Base-by-base conservation (phyloP, 2,113 vertebrate genomes). In the Anoura caudifer region DNA sequence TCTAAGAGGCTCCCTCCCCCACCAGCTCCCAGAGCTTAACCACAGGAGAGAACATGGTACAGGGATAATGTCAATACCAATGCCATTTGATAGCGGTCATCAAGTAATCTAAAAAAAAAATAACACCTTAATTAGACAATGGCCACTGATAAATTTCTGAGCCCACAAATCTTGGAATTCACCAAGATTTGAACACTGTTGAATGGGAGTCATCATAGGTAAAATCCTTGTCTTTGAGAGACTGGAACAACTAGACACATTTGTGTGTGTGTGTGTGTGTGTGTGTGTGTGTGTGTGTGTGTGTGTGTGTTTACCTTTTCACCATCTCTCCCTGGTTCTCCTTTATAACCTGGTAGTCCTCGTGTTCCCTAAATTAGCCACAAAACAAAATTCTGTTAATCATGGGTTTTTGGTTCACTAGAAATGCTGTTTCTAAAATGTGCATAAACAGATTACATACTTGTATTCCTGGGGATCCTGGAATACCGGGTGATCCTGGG, bases 321-420 rank as follows among this genome's bases (percentile, higher is more conserved):
- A 59, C 99, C 99, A 94, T 98, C 97, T 73, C 98, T 98, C 92
- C 99, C 99, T 73, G 98, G 98, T 75, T 99, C 99, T 96, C 99
- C 99, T 97, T 99, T 99, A 97, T 98, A 97, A 70, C 99, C 99
- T 73, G 98, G 98, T 41, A 98, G 95, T 38, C 99, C 99, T 97
- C 98, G 99, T 59, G 97, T 97, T 84, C 99, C 99, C 99, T 99
- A 91, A 94, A 90, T 96, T 96, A 97, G 95, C 36, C 59, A 95
- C 95, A 98, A 98, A 96, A 85, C 24, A 38, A 97, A 69, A 63
- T 87, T 3, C 13, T 83, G 56, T 80, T 94, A 97, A 67, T n/a
- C 47, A 77, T 22, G 6, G 7, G 16, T 45, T 26, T 45, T 83
- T 28, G 17, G 41, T 54, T 91, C 22, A 79, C 45, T 92, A 47